Percentiles rank a stretch among this genome's conserved stretches.
These are phyloP conservation scores for Nomada lathburiana DNA, from an alignment of 2,888 invertebrate genomes.

Conservation along the genomic window DNA sequence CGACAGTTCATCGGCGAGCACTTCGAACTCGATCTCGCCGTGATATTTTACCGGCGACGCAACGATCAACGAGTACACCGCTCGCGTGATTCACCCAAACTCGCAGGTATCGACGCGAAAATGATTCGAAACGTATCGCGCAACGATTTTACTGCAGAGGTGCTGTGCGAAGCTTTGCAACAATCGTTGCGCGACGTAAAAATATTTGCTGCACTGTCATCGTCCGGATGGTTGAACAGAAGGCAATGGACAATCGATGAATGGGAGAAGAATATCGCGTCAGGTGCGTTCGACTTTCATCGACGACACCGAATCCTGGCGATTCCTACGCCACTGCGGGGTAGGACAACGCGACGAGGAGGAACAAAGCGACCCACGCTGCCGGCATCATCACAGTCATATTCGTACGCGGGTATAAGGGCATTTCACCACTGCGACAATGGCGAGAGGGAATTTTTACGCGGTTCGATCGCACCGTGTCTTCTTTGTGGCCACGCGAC, in stretches of 20 bases:
- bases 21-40: not conserved
- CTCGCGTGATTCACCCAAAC: no score
- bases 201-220: not conserved
- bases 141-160: no score
- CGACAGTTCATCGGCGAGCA: not conserved
- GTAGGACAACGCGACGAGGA: slow-evolving; percentile 66
- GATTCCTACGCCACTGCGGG: slow-evolving; percentile 66
- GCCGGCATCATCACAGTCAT: slow-evolving; percentile 75
- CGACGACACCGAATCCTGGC: not conserved
- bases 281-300: slow-evolving; percentile 11
- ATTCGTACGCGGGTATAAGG: slow-evolving; percentile 75
- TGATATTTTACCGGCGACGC: no score
- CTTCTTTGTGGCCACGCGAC: slow-evolving; percentile 51
- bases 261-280: not conserved
- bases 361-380: slow-evolving; percentile 80
- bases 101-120: no score
- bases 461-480: slow-evolving; percentile 39
- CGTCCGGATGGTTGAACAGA: not conserved
- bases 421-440: slow-evolving; percentile 71
- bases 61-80: no score
- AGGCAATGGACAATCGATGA: slow-evolving; percentile 1
- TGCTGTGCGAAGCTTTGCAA: not conserved
- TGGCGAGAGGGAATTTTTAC: slow-evolving; percentile 49
- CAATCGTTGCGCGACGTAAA: not conserved
- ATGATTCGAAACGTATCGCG: no score